These are phyloP conservation scores for Druon quercuslanigerum DNA, from an alignment of 1,140 invertebrate genomes.

Conservation along the genomic window DNA sequence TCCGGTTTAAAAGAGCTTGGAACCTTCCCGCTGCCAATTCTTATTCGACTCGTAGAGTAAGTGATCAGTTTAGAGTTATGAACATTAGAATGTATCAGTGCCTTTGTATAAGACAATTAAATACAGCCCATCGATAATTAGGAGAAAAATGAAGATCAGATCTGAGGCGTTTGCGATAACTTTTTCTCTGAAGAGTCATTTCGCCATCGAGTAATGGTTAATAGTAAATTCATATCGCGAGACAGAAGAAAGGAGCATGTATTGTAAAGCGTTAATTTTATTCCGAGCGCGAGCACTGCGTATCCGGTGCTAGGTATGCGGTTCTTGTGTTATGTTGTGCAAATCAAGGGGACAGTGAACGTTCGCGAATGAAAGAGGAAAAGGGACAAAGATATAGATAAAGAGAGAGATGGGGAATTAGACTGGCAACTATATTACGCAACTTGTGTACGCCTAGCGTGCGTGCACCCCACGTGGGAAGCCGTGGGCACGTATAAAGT, in stretches of 20 bases:
- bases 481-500: conserved; percentile 9
- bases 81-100: neutral
- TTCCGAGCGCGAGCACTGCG: neutral
- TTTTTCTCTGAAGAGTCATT: neutral
- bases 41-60: neutral
- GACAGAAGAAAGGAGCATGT: neutral
- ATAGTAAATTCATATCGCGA: conserved; percentile 20
- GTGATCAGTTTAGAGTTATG: neutral
- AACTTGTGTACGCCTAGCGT: conserved; percentile 10
- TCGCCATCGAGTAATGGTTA: neutral
- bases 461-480: conserved; percentile 7
- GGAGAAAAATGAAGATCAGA: neutral
- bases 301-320: neutral
- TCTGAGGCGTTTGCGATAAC: neutral
- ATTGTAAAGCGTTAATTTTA: conserved; percentile 23
- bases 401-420: conserved; percentile 20
- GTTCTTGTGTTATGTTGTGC: neutral
- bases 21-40: neutral
- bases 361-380: conserved; percentile 1
- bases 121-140: neutral
- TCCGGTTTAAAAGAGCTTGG: neutral
- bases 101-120: neutral
- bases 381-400: neutral
- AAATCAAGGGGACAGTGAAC: neutral
- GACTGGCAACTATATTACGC: conserved; percentile 25